Evolutionary conservation across 2,797 vertebrate species (phyloP), one percentile per base, ranked within the genome.

Genomic region (Ctenochaetus hawaiiensis): DNA sequence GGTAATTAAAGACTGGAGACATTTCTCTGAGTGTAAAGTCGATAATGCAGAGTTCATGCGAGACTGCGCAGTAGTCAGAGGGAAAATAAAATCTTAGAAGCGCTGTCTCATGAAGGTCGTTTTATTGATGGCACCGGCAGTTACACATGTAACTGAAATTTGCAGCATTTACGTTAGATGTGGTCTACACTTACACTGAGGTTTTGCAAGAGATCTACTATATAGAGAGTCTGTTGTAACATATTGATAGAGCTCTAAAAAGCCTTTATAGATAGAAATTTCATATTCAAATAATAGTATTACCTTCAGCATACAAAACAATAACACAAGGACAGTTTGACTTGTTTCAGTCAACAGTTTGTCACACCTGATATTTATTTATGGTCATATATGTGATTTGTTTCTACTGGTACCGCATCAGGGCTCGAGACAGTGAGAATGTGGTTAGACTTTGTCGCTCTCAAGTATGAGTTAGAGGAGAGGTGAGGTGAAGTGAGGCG

Each of bases 401-500:
- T 66, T 71, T 75, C 41, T 23, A 39, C 43, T 69, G 72, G 71
- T 44, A 13, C 22, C 56, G 48, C 41, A 60, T 39, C 34, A 72
- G 49, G 17, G 63, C 53, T 53, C 20, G 34, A 53, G 77, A 69
- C n/a, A 37, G 22, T 49, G 12, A 16, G 39, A 57, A 12, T 65
- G 30, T 11, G n/a, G 68, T 49, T 23, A 44, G 41, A n/a, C 66
- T 76, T 51, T 62, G 67, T 68, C 75, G 53, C 34, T 61, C 54
- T 67, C 56, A 79, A 77, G 77, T 74, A 57, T 52, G 64, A 72
- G 68, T 64, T 64, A 47, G 69, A 78, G 80, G 70, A 62, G 61
- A 86, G 72, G 53, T 1, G 56, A 72, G 81, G 75, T 77, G 78
- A 87, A 84, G 73, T 66, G 84, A 85, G 61, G 82, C 73, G 23